Evolutionary conservation across 2,797 vertebrate genomes (phyloP), one percentile per base, ranked within the genome.

Genomic region (Sebastes baramenuke): DNA sequence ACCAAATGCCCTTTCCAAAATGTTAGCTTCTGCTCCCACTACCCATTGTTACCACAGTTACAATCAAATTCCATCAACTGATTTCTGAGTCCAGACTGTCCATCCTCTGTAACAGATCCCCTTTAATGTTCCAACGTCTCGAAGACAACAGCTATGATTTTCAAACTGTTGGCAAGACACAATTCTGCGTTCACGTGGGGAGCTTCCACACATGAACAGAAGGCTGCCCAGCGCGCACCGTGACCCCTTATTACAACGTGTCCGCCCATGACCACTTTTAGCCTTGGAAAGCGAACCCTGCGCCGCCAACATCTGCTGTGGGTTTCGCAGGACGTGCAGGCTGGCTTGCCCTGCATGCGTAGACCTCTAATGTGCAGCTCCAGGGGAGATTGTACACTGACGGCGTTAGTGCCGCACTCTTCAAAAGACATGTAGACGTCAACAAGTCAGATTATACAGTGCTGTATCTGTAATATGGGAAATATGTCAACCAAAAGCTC

Each of bases 191-290:
- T 65, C 56, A 12, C 24, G 68, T 2, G 66, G 74, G 58, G 30
- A 66, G 52, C 78, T 66, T 38, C 12, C 18, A 13, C 81, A 52
- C 65, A 67, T 38, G 79, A 82, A 86, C 87, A 90, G 90, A 90
- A 75, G 83, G 86, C 77, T 22, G 72, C 67, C 24, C 83, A 29
- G 77, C 32, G 56, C 60, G 8, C 72, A 32, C 73, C 61, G 0
- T 49, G 70, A 75, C 59, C 75, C 56, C 75, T 22, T 83, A 52
- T 77, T 83, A 75, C 75, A 68, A 25, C 13, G 8, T 61, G 74
- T 66, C 84, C 6, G 11, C 81, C 75, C 66, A 5, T 75, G 82
- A 79, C 81, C 78, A 59, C 79, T 81, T 46, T 74, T 72, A 81
- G 87, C 77, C 79, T 86, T 55, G 68, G 71, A 76, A 78, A 72